Evolutionary conservation across 2,888 invertebrate species (phyloP), one percentile per base, ranked within the genome.

Genomic region (Drosophila mimica): DNA sequence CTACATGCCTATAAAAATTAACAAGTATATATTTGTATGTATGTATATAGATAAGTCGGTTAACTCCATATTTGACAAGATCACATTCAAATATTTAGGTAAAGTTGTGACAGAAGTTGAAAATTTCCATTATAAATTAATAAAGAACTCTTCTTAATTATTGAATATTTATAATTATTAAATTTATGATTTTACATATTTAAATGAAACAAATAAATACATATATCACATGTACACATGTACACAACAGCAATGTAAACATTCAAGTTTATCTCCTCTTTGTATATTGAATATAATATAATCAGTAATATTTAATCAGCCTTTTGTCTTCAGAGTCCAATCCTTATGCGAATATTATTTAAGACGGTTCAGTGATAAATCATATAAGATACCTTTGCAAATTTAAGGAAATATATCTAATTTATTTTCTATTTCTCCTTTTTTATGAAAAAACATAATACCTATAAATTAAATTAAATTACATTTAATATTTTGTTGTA

Each of bases 31-130:
- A 31, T 62, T 40, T 38, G 28, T 2, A 15, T 9, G 20, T 63
- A 6, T 20, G n/a, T 30, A 17, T 1, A 15, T 49, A 28, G 4
- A 7, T 43, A 46, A 20, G 31, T 31, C 31, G 17, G 54, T 13
- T 56, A 40, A 40, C 31, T 31, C 34, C 30, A 54, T 38, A 30
- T 56, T 56, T 25, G 38, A 38, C 38, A 38, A 31, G 36, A 4
- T 38, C 13, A 15, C 25, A n/a, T 34, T 11, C n/a, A 49, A 34
- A 59, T 51, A 20, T 13, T 13, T 40, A 1, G 17, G 15, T 36
- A 5, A 56, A 56, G 28, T 17, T 28, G 28, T 3, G 17, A 28
- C 11, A 34, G 17, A 36, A 34, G 17, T 9, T 17, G 6, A 17
- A 20, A 36, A 25, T 11, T 3, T 9, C 13, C 15, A 15, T 2